Evolutionary conservation across 2,888 invertebrate species (phyloP), one percentile per base, ranked within the genome.

Genomic region (Auanema sp.): DNA sequence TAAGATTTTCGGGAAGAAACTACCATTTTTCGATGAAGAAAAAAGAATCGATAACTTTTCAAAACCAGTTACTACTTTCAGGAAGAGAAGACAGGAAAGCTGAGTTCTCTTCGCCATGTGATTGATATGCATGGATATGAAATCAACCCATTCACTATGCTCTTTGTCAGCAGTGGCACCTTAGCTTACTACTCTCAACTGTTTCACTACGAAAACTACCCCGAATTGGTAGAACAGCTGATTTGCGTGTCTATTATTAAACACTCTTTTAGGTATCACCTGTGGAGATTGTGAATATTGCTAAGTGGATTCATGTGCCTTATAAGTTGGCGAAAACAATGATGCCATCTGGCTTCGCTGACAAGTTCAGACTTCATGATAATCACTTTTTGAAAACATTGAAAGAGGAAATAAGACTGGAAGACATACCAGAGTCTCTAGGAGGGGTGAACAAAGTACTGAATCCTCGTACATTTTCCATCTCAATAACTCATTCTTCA

Each of bases 121-220:
- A 71, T 83, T 33, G 80, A 83, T 65, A 78, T 83, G 78, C 71
- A 67, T 60, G 80, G 73, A 49, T 82, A 81, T 65, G 79, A 79
- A 44, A 80, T 83, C 57, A 81, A 80, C 64, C 83, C 83, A 21
- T 81, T 81, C 68, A 79, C 81, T 1, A 79, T 82, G 81, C 66
- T 83, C 10, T 82, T 83, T 60, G 79, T 83, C 10, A 72, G 70
- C 54, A 78, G 75, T 61, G 83, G 83, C 53, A 77, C 79, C 0
- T 65, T 83, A 23, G 78, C 79, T 25, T 83, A 83, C 68, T 82
- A 82, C 61, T 76, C 80, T 11, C 78, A 83, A 43, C 67, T 83
- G 10, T 78, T 83, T 66, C 83, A 83, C 58, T 83, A 80, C 63
- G 82, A 83, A 51, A 81, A 83, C 69, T 83, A 81, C 55, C 83